phyloP scores from a whole-genome alignment of 2,797 vertebrate species.

The Enoplosus armatus region DNA sequence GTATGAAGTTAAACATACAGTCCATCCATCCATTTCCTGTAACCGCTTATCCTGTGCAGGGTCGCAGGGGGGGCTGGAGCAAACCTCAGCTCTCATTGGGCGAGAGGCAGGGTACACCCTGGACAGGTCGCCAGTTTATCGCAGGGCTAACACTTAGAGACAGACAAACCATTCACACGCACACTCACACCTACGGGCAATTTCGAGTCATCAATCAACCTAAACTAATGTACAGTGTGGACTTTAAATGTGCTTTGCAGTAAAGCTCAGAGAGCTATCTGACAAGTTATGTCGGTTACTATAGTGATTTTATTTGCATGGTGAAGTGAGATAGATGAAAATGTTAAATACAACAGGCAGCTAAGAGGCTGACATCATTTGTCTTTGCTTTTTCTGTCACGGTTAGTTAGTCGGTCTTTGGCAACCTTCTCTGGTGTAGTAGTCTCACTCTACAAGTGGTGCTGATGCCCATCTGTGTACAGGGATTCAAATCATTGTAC shows the following conservation, averaged over 20 bases:
- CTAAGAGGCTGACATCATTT: not conserved
- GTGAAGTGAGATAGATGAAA: not conserved
- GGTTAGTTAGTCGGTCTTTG: not conserved
- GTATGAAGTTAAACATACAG: not conserved
- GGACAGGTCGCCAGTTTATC: no score
- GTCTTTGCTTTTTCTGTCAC: conserved; percentile 1
- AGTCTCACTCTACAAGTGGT: not conserved
- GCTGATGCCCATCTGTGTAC: not conserved
- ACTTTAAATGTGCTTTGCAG: conserved; percentile 7
- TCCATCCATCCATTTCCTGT: no score
- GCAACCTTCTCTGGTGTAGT: not conserved
- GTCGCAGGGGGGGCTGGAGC: no score
- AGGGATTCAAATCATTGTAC: not conserved
- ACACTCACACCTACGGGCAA: no score
- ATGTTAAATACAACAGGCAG: not conserved
- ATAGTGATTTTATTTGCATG: not conserved
- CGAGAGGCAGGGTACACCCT: no score
- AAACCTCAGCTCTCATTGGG: no score
- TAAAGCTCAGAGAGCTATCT: not conserved
- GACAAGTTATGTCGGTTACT: not conserved
- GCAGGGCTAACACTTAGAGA: no score
- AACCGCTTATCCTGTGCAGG: no score
- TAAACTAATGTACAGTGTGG: not conserved
- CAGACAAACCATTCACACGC: no score
- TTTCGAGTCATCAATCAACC: no score